phyloP scores from a whole-genome alignment of 2,797 vertebrate species.

The Lerista edwardsae region DNA sequence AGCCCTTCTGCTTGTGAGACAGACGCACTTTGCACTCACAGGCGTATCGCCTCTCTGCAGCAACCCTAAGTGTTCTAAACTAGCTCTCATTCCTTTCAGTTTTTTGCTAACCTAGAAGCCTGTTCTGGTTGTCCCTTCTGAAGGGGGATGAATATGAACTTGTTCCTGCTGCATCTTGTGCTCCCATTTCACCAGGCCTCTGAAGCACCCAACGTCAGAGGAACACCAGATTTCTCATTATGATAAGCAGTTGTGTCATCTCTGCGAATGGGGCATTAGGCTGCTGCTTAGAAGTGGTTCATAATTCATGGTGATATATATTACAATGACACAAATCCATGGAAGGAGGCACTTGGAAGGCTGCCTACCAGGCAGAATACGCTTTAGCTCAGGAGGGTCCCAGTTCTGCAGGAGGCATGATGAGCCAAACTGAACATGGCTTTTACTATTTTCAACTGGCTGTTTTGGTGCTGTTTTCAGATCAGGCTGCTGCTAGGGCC shows the following conservation, averaged over 20 bases:
- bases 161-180: constrained; percentile 62
- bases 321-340: constrained; percentile 23
- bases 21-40: too few relatives aligned
- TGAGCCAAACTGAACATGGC: too few relatives aligned
- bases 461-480: too few relatives aligned
- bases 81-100: constrained; percentile 8
- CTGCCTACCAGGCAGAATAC: constrained; percentile 2
- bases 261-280: constrained; percentile 58
- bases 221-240: constrained; percentile 72
- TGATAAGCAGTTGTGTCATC: constrained; percentile 69
- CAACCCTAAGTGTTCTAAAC: constrained; percentile 29
- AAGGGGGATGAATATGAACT: constrained; percentile 67
- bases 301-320: constrained; percentile 46
- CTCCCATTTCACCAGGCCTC: constrained; percentile 50
- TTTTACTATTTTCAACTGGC: too few relatives aligned
- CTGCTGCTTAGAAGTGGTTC: constrained; percentile 67
- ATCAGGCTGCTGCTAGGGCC: too few relatives aligned
- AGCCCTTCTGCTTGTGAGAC: background rate
- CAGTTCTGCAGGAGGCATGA: too few relatives aligned
- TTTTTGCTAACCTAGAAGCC: constrained; percentile 27
- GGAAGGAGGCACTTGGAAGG: background rate
- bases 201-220: constrained; percentile 67
- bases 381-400: too few relatives aligned
- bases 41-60: background rate
- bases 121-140: constrained; percentile 56